Conservation (phyloP, 1,140 invertebrate genomes). For the Drosophila fuyamai region DNA sequence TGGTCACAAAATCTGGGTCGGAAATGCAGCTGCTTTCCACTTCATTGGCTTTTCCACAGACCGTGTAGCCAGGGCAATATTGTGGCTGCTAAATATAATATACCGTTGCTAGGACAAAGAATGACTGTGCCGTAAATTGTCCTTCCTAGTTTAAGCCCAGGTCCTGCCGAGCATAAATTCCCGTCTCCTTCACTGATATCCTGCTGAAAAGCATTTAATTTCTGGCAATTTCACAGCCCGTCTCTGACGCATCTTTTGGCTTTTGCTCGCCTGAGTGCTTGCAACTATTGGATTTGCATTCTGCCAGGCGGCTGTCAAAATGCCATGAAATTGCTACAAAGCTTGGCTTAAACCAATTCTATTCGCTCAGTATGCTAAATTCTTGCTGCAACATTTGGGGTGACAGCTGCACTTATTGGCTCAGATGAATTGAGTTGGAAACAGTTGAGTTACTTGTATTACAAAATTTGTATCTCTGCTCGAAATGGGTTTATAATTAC, state of each 20-base stretch:
- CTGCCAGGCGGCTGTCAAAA: slow-evolving; percentile 7
- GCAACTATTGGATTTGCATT: slow-evolving; percentile 26
- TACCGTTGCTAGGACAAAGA: slow-evolving; percentile 26
- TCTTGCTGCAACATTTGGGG: slow-evolving; percentile 12
- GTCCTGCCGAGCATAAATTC: slow-evolving; percentile 23
- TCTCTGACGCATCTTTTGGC: slow-evolving; percentile 20
- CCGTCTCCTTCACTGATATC: slow-evolving; percentile 1
- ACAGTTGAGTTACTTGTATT: neutral
- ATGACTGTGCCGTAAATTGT: slow-evolving; percentile 42
- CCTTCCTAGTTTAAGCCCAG: neutral
- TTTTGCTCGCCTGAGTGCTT: slow-evolving; percentile 13
- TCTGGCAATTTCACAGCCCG: slow-evolving; percentile 19
- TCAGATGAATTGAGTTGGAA: slow-evolving; percentile 14
- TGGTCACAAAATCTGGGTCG: slow-evolving; percentile 40
- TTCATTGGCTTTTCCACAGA: slow-evolving; percentile 19
- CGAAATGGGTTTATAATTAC: no score
- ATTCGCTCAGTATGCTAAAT: slow-evolving; percentile 29
- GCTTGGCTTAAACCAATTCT: slow-evolving; percentile 7
- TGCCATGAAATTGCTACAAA: slow-evolving; percentile 27
- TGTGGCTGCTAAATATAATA: slow-evolving; percentile 43
- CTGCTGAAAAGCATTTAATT: slow-evolving; percentile 41
- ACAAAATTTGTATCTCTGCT: neutral
- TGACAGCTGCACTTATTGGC: slow-evolving; percentile 45
- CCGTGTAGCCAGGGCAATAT: slow-evolving; percentile 15
- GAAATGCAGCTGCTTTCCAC: slow-evolving; percentile 41